Conservation (phyloP, 2,888 invertebrate species). For the Dasypogon diadema region DNA sequence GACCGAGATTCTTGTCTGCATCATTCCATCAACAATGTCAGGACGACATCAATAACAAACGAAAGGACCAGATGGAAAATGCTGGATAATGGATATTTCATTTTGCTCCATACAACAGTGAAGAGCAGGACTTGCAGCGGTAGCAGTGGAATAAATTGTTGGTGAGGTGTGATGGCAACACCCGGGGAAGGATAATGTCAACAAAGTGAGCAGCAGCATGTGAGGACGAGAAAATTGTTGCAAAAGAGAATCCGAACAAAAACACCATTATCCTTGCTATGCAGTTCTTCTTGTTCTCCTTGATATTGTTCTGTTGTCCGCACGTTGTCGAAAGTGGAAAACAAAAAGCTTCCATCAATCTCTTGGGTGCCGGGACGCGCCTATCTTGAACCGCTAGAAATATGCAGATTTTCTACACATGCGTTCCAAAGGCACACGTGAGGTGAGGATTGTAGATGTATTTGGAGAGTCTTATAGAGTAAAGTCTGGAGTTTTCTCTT, state of each 20-base stretch:
- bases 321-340: not conserved
- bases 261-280: slow-evolving; percentile 16
- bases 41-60: not conserved
- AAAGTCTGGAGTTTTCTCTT: too few relatives aligned
- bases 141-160: not conserved
- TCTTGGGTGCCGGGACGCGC: too few relatives aligned
- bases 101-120: too few relatives aligned
- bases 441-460: too few relatives aligned
- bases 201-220: not conserved
- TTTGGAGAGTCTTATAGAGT: too few relatives aligned
- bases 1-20: too few relatives aligned
- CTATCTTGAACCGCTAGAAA: not conserved
- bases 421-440: not conserved
- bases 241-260: slow-evolving; percentile 18
- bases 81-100: not conserved
- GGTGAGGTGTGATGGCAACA: too few relatives aligned
- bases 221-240: not conserved
- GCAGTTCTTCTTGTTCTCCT: not conserved
- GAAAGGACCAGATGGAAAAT: not conserved
- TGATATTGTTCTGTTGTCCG: not conserved
- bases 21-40: too few relatives aligned
- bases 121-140: too few relatives aligned
- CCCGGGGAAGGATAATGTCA: slow-evolving; percentile 3
- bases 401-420: not conserved
- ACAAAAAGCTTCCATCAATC: not conserved